Evolutionary conservation across 2,888 invertebrate genomes (phyloP).

Genomic region (Cremastinae sp.): DNA sequence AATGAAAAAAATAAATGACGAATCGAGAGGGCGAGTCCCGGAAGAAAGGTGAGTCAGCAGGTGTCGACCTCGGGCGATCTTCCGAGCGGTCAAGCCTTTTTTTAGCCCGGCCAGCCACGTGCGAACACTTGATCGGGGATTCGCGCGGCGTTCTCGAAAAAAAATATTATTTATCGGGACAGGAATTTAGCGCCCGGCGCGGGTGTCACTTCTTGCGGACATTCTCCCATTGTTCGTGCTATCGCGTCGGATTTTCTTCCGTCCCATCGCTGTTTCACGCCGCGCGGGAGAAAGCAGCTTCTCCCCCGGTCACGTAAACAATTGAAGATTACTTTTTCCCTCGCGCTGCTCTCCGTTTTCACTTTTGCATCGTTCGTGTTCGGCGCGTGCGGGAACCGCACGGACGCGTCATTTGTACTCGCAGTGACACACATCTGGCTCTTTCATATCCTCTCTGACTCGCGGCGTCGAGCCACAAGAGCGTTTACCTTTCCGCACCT

Average conservation of each 20-base stretch:
- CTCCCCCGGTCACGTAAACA: slow-evolving; percentile 40
- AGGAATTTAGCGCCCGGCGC: too few relatives aligned
- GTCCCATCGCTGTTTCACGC: neutral
- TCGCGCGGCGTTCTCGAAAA: too few relatives aligned
- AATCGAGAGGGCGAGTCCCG: too few relatives aligned
- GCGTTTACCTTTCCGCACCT: neutral
- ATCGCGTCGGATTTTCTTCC: neutral
- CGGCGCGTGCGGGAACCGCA: slow-evolving; percentile 6
- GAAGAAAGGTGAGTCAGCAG: too few relatives aligned
- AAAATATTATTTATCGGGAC: too few relatives aligned
- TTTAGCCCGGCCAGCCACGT: too few relatives aligned
- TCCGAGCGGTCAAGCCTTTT: too few relatives aligned
- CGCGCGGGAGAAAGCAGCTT: slow-evolving; percentile 9
- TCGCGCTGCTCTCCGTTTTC: neutral
- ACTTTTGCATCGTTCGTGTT: slow-evolving; percentile 37
- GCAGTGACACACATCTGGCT: neutral
- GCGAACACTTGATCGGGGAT: too few relatives aligned
- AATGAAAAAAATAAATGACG: too few relatives aligned
- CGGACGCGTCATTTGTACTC: slow-evolving; percentile 8
- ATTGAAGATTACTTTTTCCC: slow-evolving; percentile 44
- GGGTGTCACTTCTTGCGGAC: too few relatives aligned
- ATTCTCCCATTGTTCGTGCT: neutral
- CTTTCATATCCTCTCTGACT: neutral
- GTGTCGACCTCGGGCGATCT: too few relatives aligned
- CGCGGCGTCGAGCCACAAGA: neutral